phyloP scores from a whole-genome alignment of 2,888 invertebrate species.

The Gryllus longicercus region DNA sequence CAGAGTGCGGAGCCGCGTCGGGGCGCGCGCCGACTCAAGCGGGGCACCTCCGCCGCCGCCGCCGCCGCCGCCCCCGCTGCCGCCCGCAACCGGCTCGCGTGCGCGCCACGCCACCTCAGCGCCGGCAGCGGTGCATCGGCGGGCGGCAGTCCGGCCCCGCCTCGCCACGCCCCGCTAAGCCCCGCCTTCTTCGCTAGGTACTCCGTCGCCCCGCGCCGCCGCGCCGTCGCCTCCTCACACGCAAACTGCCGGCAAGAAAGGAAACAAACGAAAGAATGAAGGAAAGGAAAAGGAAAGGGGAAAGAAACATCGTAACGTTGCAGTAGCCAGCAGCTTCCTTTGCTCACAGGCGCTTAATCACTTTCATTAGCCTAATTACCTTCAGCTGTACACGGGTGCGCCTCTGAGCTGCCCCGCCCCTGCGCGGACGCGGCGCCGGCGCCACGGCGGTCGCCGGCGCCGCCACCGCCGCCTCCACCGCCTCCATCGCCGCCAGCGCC shows the following conservation, averaged over 20 bases:
- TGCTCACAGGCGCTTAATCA: slow-evolving; percentile 28
- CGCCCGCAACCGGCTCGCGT: not conserved
- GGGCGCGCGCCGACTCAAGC: not conserved
- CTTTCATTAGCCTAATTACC: slow-evolving; percentile 34
- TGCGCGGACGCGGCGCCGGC: not conserved
- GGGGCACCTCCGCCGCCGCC: not conserved
- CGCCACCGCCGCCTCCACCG: not conserved
- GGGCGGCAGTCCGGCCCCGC: not conserved
- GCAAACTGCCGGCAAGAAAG: slow-evolving; percentile 5
- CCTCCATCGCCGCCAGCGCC: not conserved
- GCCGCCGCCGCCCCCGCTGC: not conserved
- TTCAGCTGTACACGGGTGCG: not conserved
- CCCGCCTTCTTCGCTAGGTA: too few species aligned
- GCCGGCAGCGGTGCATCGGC: not conserved
- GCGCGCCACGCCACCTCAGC: not conserved
- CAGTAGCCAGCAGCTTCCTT: not conserved
- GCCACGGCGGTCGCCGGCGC: not conserved
- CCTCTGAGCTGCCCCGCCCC: not conserved
- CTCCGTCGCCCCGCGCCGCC: not conserved
- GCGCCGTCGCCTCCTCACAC: not conserved
- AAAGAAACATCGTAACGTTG: slow-evolving; percentile 24
- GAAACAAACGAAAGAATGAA: slow-evolving; percentile 18
- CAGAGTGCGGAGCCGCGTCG: too few species aligned
- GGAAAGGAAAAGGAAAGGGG: slow-evolving; percentile 21
- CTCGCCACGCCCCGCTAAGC: too few species aligned